Conservation (phyloP, 2,888 invertebrate species). For the Leucophenga montana region DNA sequence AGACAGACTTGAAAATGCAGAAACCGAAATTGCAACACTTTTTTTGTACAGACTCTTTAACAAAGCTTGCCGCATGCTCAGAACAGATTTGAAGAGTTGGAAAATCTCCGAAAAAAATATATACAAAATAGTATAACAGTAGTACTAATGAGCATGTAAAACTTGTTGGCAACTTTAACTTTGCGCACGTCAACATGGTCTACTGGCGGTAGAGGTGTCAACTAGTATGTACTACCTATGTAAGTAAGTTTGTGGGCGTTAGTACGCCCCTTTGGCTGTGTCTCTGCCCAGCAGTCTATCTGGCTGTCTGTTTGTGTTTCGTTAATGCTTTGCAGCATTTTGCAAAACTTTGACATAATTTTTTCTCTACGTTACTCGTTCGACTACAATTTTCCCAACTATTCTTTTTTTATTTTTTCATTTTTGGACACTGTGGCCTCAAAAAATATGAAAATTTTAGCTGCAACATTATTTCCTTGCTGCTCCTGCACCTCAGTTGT, state of each 20-base stretch:
- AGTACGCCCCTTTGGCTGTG: neutral
- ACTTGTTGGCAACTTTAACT: conserved; percentile 8
- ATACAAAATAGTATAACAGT: no score
- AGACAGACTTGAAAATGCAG: no score
- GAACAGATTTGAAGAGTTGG: no score
- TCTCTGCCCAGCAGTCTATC: no score
- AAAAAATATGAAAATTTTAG: conserved; percentile 2
- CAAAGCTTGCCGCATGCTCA: no score
- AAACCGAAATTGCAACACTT: no score
- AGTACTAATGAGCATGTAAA: conserved; percentile 4
- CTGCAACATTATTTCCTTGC: neutral
- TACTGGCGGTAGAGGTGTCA: neutral
- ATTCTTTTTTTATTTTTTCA: neutral
- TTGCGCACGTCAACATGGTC: neutral
- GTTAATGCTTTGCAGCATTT: neutral
- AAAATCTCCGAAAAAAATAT: no score
- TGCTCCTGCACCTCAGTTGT: neutral
- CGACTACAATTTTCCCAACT: neutral
- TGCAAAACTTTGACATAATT: conserved; percentile 2
- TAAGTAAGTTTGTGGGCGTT: neutral
- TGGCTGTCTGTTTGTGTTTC: neutral
- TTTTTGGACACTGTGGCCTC: neutral
- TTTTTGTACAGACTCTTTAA: no score
- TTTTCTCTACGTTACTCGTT: neutral
- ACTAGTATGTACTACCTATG: neutral